Percentiles rank a stretch among this genome's conserved stretches.
These are phyloP conservation scores for Drosophila kokeensis DNA, from an alignment of 2,888 invertebrate genomes.

Conservation along the genomic window DNA sequence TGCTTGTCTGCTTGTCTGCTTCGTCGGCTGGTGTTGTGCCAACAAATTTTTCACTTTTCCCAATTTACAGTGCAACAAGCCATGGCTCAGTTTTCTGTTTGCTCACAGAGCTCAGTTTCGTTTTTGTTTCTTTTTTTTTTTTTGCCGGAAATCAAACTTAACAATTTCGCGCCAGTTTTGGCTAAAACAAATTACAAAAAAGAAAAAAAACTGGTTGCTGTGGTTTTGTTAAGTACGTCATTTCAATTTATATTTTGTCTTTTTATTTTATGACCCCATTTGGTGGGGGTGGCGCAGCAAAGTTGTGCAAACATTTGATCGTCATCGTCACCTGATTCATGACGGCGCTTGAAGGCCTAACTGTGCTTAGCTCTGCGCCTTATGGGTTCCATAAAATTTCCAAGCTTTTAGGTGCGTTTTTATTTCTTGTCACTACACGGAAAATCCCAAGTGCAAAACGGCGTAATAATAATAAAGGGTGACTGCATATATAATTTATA, in stretches of 20 bases:
- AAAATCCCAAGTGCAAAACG: slow-evolving; percentile 40
- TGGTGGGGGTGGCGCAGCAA: slow-evolving; percentile 61
- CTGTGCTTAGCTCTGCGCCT: slow-evolving; percentile 41
- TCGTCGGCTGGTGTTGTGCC: slow-evolving; percentile 31
- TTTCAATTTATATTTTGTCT: slow-evolving; percentile 3
- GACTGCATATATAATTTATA: slow-evolving; percentile 19
- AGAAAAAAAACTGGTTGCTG: slow-evolving; percentile 22
- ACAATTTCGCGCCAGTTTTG: slow-evolving; percentile 41
- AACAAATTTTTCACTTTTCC: slow-evolving; percentile 76
- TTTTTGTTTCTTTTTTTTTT: slow-evolving; percentile 17
- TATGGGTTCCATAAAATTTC: slow-evolving; percentile 53
- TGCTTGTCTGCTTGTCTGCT: slow-evolving; percentile 15
- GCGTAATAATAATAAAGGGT: slow-evolving; percentile 28
- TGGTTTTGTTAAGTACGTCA: slow-evolving; percentile 56
- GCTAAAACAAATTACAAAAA: slow-evolving; percentile 7
- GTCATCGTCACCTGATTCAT: slow-evolving; percentile 75
- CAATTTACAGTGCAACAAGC: slow-evolving; percentile 30
- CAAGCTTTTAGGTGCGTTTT: slow-evolving; percentile 39
- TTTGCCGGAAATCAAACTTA: slow-evolving; percentile 65
- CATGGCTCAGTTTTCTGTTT: slow-evolving; percentile 42
- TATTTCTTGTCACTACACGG: slow-evolving; percentile 46
- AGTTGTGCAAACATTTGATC: slow-evolving; percentile 66
- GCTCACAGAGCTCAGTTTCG: slow-evolving; percentile 30
- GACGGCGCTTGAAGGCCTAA: slow-evolving; percentile 25
- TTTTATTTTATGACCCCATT: slow-evolving; percentile 68